Evolutionary conservation across 2,888 invertebrate species (phyloP).

Genomic region (Perithous albicinctus): DNA sequence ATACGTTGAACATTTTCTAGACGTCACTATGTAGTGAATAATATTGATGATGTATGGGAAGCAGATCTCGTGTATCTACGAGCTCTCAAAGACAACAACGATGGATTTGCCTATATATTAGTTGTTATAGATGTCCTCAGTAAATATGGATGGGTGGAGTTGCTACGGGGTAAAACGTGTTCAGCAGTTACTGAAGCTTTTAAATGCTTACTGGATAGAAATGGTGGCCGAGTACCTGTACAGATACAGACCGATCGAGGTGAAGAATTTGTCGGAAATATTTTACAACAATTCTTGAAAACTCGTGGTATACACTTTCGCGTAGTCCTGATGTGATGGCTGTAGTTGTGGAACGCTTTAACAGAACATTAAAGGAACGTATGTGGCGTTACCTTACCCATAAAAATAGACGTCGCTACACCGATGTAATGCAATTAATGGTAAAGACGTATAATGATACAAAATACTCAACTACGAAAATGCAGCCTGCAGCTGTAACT

Average conservation of each 20-base stretch:
- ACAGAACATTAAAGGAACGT: too few relatives aligned
- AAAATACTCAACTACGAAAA: background rate
- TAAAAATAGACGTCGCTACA: slow-evolving; percentile 4
- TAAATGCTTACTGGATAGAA: background rate
- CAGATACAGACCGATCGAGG: background rate
- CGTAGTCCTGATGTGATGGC: slow-evolving; percentile 2
- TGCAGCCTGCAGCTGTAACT: too few relatives aligned
- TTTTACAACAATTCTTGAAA: background rate
- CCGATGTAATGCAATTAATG: background rate
- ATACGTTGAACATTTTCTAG: slow-evolving; percentile 3
- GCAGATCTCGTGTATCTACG: background rate
- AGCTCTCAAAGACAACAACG: slow-evolving; percentile 15
- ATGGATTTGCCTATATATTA: slow-evolving; percentile 10
- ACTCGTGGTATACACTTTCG: background rate
- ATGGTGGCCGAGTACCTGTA: background rate
- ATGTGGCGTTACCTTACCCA: too few relatives aligned
- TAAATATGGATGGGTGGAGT: too few relatives aligned
- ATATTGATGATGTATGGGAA: too few relatives aligned
- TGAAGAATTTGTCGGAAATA: background rate
- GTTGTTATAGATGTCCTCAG: slow-evolving; percentile 24
- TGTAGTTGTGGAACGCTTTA: too few relatives aligned
- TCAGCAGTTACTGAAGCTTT: background rate
- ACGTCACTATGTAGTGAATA: background rate
- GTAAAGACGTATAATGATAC: background rate
- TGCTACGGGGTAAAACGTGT: background rate